Base-by-base conservation (phyloP, 2,888 invertebrate genomes). In the Nectonema munidae region DNA sequence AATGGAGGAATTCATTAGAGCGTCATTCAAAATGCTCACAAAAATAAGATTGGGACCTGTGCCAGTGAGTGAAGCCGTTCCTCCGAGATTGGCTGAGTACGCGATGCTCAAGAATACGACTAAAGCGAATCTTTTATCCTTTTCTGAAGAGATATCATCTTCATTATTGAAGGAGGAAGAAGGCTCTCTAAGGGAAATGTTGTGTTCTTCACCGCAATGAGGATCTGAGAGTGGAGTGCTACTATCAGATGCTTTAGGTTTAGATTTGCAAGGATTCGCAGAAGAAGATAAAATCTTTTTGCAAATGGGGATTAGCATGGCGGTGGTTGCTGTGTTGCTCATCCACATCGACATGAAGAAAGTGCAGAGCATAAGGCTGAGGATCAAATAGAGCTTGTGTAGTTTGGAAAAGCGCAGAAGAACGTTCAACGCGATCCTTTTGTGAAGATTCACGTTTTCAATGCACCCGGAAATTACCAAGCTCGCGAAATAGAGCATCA, bases 281-380 rank as follows among this genome's bases (percentile, higher is more conserved):
- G n/a, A n/a, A n/a, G n/a, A n/a, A n/a, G n/a, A n/a, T n/a, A n/a
- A n/a, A n/a, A n/a, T n/a, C 3, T 47, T 46, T 29, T 43, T 37
- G 6, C 41, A 43, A 29, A 47, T 46, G 3, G 47, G 47, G 14
- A 48, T 43, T 47, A 47, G 47, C 45, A 47, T 46, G 5, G 47
- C 49, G 3, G 51, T 47, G 1, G 51, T 58, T 6, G 59, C 57
- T 0, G 57, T 57, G 49, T 59, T 59, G 38, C 50, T 52, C 37
- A 56, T 52, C 53, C 55, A 56, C 53, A 56, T 56, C 11, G 53
- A 53, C 39, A 54, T 43, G 43, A 54, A 54, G 46, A 49, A 50
- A 2, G 54, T 54, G 18, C 50, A 47, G 3, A 46, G 17, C 53
- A 49, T 49, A 42, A 49, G 49, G 5, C 49, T 49, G 32, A 49